Evolutionary conservation across 2,888 invertebrate genomes (phyloP).

Genomic region (Drosophila anceps): DNA sequence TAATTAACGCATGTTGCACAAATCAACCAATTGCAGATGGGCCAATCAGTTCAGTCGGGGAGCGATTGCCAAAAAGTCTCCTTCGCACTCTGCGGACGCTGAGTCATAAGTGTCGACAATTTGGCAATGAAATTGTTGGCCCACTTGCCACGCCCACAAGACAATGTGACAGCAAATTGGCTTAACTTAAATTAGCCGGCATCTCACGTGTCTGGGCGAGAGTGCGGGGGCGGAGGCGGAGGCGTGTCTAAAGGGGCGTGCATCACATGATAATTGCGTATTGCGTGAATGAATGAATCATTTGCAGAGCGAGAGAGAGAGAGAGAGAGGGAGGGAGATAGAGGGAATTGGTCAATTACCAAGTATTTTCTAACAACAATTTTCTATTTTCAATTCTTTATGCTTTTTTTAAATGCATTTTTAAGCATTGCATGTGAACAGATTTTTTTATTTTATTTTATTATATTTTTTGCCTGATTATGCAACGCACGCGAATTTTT

Average conservation of each 20-base stretch:
- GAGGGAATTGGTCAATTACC: slow-evolving; percentile 32
- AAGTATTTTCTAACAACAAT: slow-evolving; percentile 15
- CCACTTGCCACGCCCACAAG: slow-evolving; percentile 64
- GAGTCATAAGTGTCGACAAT: slow-evolving; percentile 67
- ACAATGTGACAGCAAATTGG: background rate
- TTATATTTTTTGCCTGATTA: slow-evolving; percentile 31
- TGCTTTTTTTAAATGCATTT: slow-evolving; percentile 33
- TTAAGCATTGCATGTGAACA: slow-evolving; percentile 34
- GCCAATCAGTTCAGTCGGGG: slow-evolving; percentile 37
- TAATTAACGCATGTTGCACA: slow-evolving; percentile 38
- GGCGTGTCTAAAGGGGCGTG: background rate
- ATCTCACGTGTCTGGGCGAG: slow-evolving; percentile 69
- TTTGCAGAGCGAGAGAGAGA: slow-evolving; percentile 1
- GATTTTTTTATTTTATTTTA: too few relatives aligned
- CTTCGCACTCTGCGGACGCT: slow-evolving; percentile 26
- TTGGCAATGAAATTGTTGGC: slow-evolving; percentile 73
- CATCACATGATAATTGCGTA: slow-evolving; percentile 74
- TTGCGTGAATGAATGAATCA: slow-evolving; percentile 73
- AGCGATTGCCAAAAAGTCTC: slow-evolving; percentile 63
- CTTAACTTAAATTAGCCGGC: slow-evolving; percentile 68
- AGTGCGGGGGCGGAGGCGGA: background rate
- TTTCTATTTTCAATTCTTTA: slow-evolving; percentile 20
- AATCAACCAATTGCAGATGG: slow-evolving; percentile 51
- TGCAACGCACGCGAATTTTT: slow-evolving; percentile 56
- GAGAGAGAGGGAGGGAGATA: slow-evolving; percentile 3